These are phyloP conservation scores for Diplazon laetatorius DNA, from an alignment of 2,888 invertebrate species.

Conservation along the genomic window DNA sequence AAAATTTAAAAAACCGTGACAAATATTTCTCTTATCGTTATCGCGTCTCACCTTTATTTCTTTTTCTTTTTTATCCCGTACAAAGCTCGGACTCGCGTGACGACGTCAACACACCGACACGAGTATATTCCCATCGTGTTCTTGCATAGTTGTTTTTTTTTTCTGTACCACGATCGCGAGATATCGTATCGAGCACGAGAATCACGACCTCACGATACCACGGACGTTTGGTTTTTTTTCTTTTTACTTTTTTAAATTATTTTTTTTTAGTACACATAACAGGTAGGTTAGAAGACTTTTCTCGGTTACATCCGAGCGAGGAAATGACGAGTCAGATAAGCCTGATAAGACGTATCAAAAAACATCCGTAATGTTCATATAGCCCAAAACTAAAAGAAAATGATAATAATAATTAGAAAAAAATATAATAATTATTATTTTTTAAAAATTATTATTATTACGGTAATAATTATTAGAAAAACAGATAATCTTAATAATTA, in stretches of 20 bases:
- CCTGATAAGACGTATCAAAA: too few species aligned
- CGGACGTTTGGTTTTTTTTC: background rate
- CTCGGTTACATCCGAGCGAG: background rate
- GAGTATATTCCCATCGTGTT: background rate
- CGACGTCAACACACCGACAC: background rate
- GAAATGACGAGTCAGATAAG: slow-evolving; percentile 9
- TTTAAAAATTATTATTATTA: too few species aligned
- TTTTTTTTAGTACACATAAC: background rate
- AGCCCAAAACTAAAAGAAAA: background rate
- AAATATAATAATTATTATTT: too few species aligned
- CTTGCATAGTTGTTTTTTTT: slow-evolving; percentile 27
- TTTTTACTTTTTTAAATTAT: too few species aligned
- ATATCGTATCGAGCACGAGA: slow-evolving; percentile 47
- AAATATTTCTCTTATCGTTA: background rate
- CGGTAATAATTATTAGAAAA: too few species aligned
- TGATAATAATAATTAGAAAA: too few species aligned
- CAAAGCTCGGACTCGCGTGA: background rate
- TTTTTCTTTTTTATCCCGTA: too few species aligned
- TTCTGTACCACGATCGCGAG: slow-evolving; percentile 20
- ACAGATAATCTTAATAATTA: too few species aligned
- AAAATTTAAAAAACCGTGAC: background rate
- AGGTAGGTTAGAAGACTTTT: background rate
- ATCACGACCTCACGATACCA: slow-evolving; percentile 34
- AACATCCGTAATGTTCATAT: background rate
- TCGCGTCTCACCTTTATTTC: background rate